A percentile compares a stretch with the other conserved stretches of the same genome.
phyloP scores from a whole-genome alignment of 2,113 vertebrate genomes.

The Leucosticte australis region DNA sequence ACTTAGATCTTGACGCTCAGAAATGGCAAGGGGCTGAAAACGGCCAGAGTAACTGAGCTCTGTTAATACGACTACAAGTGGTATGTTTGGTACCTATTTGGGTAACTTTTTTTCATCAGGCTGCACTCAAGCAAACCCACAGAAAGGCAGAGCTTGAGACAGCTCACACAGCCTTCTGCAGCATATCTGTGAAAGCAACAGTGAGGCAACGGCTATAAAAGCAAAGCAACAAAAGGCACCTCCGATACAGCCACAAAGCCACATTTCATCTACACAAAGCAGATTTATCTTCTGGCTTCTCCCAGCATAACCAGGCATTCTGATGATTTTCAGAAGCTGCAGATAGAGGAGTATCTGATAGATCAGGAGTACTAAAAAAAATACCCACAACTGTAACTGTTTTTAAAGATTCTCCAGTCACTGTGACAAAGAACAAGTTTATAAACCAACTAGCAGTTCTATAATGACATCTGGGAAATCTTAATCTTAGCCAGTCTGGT shows the following conservation, averaged over 20 bases:
- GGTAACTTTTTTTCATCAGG: background rate
- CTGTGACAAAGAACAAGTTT: background rate
- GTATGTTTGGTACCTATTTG: background rate
- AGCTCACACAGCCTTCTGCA: background rate
- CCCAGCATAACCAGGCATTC: background rate
- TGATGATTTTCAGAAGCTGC: background rate
- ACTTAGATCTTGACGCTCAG: background rate
- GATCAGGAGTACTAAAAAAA: background rate
- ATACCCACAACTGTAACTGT: background rate
- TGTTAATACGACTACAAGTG: background rate
- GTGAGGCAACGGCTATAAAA: background rate
- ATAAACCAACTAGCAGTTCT: background rate
- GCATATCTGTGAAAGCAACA: background rate
- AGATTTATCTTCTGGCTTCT: background rate
- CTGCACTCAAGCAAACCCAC: background rate
- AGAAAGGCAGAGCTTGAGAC: background rate
- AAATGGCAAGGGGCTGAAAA: background rate
- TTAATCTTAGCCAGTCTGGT: background rate
- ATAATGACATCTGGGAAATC: background rate
- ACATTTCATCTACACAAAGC: background rate
- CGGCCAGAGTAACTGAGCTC: fast-evolving
- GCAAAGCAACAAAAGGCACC: background rate
- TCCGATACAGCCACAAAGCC: background rate
- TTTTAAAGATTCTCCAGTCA: background rate
- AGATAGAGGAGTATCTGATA: background rate